phyloP scores from a whole-genome alignment of 2,113 vertebrate genomes.

The Acrocephalus kingi region DNA sequence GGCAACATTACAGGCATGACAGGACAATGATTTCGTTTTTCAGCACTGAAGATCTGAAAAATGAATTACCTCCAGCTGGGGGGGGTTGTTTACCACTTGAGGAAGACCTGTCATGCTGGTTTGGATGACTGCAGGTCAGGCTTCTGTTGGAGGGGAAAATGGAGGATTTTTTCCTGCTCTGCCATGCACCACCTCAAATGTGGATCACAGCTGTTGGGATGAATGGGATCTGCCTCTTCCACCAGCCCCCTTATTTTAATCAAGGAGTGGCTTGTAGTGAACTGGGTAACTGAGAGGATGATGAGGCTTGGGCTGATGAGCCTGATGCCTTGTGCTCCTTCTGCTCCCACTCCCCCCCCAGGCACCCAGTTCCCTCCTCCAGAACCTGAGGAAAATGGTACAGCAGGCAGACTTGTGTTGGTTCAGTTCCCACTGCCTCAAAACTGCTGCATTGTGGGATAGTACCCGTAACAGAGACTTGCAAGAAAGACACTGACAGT shows the following conservation, averaged over 20 bases:
- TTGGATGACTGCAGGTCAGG: not conserved
- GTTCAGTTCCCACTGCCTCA: not conserved
- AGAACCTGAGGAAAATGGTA: not conserved
- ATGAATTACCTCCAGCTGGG: not conserved
- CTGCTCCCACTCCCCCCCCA: not conserved
- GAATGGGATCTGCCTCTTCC: not conserved
- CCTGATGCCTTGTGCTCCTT: not conserved
- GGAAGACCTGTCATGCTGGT: not conserved
- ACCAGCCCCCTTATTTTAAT: not conserved
- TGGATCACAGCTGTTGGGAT: not conserved
- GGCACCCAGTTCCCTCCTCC: fast-evolving
- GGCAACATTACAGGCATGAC: constrained; percentile 39
- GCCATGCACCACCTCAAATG: not conserved
- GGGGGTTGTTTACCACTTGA: not conserved
- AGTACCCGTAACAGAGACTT: not conserved
- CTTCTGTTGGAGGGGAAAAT: not conserved
- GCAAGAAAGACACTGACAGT: not conserved
- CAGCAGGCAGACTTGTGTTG: not conserved
- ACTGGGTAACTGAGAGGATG: not conserved
- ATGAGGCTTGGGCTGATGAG: not conserved
- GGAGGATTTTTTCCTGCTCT: not conserved
- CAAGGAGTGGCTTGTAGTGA: not conserved
- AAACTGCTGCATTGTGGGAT: not conserved
- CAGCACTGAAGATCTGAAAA: constrained; percentile 33
- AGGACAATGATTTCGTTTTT: constrained; percentile 35